phyloP scores from a whole-genome alignment of 2,888 invertebrate species.

The Petrolisthes manimaculis region DNA sequence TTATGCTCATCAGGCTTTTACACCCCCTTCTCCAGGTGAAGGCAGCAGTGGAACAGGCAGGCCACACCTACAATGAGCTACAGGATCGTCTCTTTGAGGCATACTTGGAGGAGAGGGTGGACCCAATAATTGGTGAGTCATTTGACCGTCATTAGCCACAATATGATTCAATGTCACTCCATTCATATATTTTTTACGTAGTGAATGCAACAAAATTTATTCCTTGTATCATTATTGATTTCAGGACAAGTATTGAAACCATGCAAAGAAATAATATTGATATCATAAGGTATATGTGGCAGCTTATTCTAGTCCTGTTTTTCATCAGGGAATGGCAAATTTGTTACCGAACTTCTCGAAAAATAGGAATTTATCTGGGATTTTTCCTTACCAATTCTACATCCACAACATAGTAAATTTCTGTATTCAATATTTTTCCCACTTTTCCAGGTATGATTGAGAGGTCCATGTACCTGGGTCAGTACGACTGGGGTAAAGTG shows the following conservation, averaged over 20 bases:
- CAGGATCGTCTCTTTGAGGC: constrained; percentile 77
- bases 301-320: too few species aligned
- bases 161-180: too few species aligned
- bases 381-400: too few species aligned
- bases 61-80: constrained; percentile 69
- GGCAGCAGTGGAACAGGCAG: constrained; percentile 77
- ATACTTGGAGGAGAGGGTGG: constrained; percentile 84
- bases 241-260: too few species aligned
- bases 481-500: constrained; percentile 86
- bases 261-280: too few species aligned
- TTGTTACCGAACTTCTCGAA: too few species aligned
- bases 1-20: background rate
- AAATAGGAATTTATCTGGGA: too few species aligned
- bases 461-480: constrained; percentile 93
- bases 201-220: too few species aligned
- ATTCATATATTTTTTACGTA: too few species aligned
- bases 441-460: constrained; percentile 79
- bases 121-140: constrained; percentile 84
- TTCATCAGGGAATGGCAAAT: too few species aligned
- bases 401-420: background rate
- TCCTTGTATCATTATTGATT: too few species aligned
- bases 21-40: constrained; percentile 73
- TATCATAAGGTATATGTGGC: too few species aligned
- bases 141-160: background rate
- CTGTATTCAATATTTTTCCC: background rate